Conservation (phyloP, 2,113 vertebrate species). For the Chauna torquata region DNA sequence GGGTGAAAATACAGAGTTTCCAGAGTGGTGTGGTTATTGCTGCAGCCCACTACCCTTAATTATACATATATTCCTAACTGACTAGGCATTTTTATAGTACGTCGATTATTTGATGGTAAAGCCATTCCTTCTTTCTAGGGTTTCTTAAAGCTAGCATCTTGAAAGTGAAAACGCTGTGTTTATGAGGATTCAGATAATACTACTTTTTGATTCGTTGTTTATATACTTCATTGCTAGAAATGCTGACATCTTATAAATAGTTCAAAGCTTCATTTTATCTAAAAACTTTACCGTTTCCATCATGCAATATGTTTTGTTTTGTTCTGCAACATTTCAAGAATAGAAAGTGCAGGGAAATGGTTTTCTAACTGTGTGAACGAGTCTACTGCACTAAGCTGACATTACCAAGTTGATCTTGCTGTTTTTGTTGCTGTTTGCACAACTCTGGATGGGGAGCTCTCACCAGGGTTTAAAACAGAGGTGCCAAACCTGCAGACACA, state of each 20-base stretch:
- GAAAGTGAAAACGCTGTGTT: not conserved
- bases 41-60: not conserved
- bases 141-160: not conserved
- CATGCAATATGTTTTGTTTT: not conserved
- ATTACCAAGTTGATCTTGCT: not conserved
- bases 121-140: not conserved
- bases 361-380: not conserved
- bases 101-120: not conserved
- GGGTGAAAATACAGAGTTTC: not conserved
- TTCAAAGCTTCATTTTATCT: not conserved
- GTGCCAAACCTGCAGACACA: not conserved
- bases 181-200: not conserved
- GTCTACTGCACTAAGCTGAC: not conserved
- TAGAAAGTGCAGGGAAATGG: not conserved
- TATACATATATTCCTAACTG: not conserved
- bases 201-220: not conserved
- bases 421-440: not conserved
- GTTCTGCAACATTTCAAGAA: not conserved
- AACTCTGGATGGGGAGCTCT: not conserved
- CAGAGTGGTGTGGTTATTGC: not conserved
- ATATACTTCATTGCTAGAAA: not conserved
- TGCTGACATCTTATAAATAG: not conserved
- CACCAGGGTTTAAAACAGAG: not conserved
- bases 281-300: not conserved
- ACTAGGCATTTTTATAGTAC: not conserved